Base-by-base conservation (phyloP, 1,140 invertebrate species). In the Panagrolaimus sp. region DNA sequence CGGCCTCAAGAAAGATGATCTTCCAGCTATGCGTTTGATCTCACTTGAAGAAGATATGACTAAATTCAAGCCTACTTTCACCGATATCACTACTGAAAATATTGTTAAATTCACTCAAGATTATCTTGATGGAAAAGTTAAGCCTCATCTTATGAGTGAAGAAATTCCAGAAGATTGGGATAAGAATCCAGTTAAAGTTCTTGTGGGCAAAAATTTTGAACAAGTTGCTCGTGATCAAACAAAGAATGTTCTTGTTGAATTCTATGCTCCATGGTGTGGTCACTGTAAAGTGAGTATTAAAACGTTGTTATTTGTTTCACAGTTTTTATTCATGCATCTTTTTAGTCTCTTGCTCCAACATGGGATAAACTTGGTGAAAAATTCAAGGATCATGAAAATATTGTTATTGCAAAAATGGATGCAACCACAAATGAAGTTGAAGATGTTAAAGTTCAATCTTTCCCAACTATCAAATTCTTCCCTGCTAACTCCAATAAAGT, bases 331-430 rank as follows among this genome's bases (percentile, higher is more conserved):
- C n/a, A n/a, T n/a, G n/a, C n/a, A n/a, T n/a, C n/a, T 38, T 38
- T 38, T 38, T 38, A 86, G 94, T 94, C 45, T 93, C 94, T 70
- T 98, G 95, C 91, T 73, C 96, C 96, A 32, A 96, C 96, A 84
- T 98, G 94, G 85, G 94, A 98, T 73, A 81, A 91, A 87, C 86
- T 92, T 69, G 90, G 88, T 68, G 90, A 92, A 77, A 91, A 95
- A 65, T 77, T 89, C 85, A 90, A 91, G 83, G 90, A 92, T 76
- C 88, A 89, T 76, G 88, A 90, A 47, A 89, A 89, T 71, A 87
- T 98, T 73, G 88, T 98, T 14, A 91, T 99, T 83, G 94, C 95
- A 73, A 98, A 98, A 87, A 96, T 99, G 88, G 96, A 99, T 85
- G 89, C 95, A 63, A 98, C 95, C 68, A 90, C 89, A 81, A 99